Evolutionary conservation across 2,888 invertebrate genomes (phyloP).

Genomic region (Catotricha subobsoleta): DNA sequence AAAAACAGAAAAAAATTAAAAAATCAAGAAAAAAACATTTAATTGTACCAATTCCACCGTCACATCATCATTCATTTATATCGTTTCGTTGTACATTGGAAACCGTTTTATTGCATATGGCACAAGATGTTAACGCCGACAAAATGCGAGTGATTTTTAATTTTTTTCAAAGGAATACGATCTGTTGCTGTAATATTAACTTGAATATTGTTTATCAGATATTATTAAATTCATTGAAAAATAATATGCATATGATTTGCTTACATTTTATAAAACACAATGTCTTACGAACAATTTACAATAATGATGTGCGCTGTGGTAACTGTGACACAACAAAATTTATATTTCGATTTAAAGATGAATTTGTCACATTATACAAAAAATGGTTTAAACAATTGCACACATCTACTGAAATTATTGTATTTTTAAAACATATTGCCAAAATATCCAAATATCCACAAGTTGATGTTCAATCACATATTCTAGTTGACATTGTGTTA

Average conservation of each 20-base stretch:
- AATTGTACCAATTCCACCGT: conserved; percentile 8
- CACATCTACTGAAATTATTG: conserved; percentile 10
- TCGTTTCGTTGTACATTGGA: conserved; percentile 20
- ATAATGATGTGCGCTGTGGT: background rate
- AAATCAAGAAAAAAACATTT: conserved; percentile 5
- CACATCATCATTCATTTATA: conserved; percentile 11
- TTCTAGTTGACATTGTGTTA: conserved; percentile 23
- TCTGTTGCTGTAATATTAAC: conserved; percentile 27
- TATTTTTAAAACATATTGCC: conserved; percentile 24
- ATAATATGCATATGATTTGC: conserved; percentile 17
- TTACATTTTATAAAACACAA: conserved; percentile 19
- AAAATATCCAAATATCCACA: conserved; percentile 22
- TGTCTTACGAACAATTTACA: conserved; percentile 17
- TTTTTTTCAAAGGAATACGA: conserved; percentile 19
- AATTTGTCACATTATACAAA: conserved; percentile 6
- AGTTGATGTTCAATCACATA: conserved; percentile 21
- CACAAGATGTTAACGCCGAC: conserved; percentile 15
- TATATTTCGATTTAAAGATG: conserved; percentile 1
- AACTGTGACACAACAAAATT: background rate
- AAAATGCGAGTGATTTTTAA: conserved; percentile 20
- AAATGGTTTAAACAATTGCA: conserved; percentile 5
- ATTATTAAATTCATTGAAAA: background rate
- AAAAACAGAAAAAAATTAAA: background rate
- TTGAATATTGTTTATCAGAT: conserved; percentile 17
- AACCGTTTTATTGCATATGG: conserved; percentile 19